A percentile compares a stretch with the other conserved stretches of the same genome.
These are phyloP conservation scores for Mus spretus DNA, from an alignment of 2,797 vertebrate species.

Conservation along the genomic window DNA sequence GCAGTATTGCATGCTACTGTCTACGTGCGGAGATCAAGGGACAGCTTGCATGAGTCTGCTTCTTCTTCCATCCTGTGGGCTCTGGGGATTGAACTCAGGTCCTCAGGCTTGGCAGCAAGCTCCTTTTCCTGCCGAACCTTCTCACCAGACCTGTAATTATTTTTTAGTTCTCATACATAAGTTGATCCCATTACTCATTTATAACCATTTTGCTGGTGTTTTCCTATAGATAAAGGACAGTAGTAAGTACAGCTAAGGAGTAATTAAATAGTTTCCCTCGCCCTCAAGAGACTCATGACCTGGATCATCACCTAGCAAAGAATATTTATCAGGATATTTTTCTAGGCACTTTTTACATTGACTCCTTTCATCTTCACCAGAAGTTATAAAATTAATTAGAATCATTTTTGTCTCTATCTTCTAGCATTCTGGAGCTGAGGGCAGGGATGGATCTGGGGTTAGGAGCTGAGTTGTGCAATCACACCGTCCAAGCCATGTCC, in stretches of 20 bases:
- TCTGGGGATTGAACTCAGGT: background rate
- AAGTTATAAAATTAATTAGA: background rate
- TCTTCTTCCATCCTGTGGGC: background rate
- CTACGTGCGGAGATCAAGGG: background rate
- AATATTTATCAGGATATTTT: background rate
- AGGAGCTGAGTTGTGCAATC: background rate
- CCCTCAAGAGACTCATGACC: slow-evolving; percentile 20
- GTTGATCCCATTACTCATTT: background rate
- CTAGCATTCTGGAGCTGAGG: background rate
- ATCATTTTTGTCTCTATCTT: slow-evolving; percentile 11
- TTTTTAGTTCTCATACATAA: slow-evolving; percentile 24
- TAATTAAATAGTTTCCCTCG: background rate
- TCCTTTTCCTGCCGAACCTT: background rate
- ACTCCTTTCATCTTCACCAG: background rate
- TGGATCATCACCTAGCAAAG: slow-evolving; percentile 3
- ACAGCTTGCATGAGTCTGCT: background rate
- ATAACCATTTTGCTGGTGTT: slow-evolving; percentile 38
- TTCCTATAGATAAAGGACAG: background rate
- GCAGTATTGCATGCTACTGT: background rate
- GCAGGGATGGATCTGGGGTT: background rate
- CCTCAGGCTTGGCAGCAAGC: background rate
- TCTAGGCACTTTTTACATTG: background rate
- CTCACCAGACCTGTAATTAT: background rate
- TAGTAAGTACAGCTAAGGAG: background rate
- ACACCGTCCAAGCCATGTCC: background rate